These are phyloP conservation scores for Pararge aegeria DNA, from an alignment of 1,140 invertebrate species.

Conservation along the genomic window DNA sequence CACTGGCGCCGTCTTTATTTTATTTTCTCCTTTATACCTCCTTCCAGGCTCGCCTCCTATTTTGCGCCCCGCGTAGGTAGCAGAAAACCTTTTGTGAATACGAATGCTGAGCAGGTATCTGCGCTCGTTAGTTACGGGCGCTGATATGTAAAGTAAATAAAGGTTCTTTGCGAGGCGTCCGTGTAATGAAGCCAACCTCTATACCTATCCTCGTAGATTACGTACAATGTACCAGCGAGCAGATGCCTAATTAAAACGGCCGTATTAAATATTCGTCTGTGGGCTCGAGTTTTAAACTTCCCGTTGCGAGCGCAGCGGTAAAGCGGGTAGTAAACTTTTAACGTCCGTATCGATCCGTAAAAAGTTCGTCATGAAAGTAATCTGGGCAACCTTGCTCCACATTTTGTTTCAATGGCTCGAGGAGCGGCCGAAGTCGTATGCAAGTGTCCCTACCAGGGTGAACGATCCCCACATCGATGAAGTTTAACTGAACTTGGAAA, in stretches of 20 bases:
- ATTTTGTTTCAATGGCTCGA: constrained; percentile 69
- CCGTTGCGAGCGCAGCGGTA: constrained; percentile 50
- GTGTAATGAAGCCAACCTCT: constrained; percentile 46
- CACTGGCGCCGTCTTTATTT: constrained; percentile 74
- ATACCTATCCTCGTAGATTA: constrained; percentile 24
- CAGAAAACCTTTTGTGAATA: constrained; percentile 75
- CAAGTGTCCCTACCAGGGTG: constrained; percentile 73
- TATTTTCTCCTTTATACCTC: constrained; percentile 77
- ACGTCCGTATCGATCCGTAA: constrained; percentile 71
- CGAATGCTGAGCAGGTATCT: constrained; percentile 75
- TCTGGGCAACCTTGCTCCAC: constrained; percentile 74
- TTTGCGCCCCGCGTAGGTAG: constrained; percentile 75
- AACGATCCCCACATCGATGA: constrained; percentile 74
- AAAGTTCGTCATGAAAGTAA: constrained; percentile 73
- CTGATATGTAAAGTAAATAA: constrained; percentile 77
- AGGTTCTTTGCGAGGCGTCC: constrained; percentile 55
- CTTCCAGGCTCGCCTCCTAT: constrained; percentile 73
- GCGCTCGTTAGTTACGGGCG: constrained; percentile 69
- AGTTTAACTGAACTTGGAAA: constrained; percentile 74
- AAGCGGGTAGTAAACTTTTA: constrained; percentile 64
- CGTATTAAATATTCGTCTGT: constrained; percentile 32
- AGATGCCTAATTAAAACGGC: constrained; percentile 41
- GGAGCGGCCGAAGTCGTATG: constrained; percentile 60
- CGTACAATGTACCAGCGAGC: constrained; percentile 16
- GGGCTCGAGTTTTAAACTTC: constrained; percentile 29